Percentiles rank a stretch among this genome's conserved stretches.
phyloP scores from a whole-genome alignment of 2,888 invertebrate species.

The Listrodromus nycthemerus region DNA sequence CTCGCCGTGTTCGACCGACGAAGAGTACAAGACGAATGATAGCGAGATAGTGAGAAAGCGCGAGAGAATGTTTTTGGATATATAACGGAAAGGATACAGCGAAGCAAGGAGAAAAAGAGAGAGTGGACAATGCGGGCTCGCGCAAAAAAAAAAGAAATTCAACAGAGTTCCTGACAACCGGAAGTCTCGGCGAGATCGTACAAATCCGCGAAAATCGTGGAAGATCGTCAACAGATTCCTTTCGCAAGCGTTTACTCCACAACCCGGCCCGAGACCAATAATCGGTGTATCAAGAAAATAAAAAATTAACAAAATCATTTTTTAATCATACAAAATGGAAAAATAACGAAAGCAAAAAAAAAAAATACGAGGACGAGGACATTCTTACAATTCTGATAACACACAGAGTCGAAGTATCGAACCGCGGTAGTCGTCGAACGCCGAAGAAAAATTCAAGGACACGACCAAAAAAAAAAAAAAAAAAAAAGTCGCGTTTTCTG shows the following conservation, averaged over 20 bases:
- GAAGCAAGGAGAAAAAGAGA: constrained; percentile 37
- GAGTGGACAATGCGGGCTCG: constrained; percentile 48
- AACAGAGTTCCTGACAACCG: constrained; percentile 65
- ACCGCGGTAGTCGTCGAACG: constrained; percentile 1
- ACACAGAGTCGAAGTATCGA: constrained; percentile 43
- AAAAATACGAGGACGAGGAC: constrained; percentile 21
- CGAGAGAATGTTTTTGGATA: constrained; percentile 41
- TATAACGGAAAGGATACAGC: constrained; percentile 47
- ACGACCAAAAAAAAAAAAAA: neutral
- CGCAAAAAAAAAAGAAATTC: constrained; percentile 16
- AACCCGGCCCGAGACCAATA: constrained; percentile 54
- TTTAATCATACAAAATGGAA: constrained; percentile 33
- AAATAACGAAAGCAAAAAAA: neutral
- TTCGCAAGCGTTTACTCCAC: constrained; percentile 60
- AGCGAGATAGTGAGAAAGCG: constrained; percentile 49
- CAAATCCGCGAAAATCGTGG: constrained; percentile 67
- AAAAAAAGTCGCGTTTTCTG: constrained; percentile 17
- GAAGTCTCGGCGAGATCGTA: constrained; percentile 65
- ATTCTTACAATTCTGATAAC: constrained; percentile 52
- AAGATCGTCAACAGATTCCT: constrained; percentile 60
- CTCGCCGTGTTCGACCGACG: constrained; percentile 65
- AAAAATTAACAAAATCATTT: constrained; percentile 15
- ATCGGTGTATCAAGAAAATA: constrained; percentile 49
- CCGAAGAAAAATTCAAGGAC: neutral
- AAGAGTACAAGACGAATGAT: constrained; percentile 58